phyloP scores from a whole-genome alignment of 1,140 invertebrate genomes.

The Drosophila burlai region DNA sequence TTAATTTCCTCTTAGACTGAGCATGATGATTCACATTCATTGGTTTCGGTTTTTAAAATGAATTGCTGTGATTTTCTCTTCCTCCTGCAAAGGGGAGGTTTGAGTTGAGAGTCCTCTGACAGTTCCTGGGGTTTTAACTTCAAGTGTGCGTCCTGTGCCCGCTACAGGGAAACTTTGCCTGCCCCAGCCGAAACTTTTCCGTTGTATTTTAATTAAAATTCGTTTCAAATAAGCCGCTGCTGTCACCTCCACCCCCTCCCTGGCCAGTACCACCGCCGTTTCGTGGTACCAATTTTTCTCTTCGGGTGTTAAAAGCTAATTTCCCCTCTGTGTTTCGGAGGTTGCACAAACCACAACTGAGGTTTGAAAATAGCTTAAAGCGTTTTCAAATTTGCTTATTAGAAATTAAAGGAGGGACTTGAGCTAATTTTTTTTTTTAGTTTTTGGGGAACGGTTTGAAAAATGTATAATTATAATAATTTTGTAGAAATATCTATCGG shows the following conservation, averaged over 20 bases:
- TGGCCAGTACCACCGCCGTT: background rate
- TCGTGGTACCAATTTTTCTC: slow-evolving; percentile 31
- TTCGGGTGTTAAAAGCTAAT: slow-evolving; percentile 49
- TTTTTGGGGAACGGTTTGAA: background rate
- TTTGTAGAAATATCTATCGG: background rate
- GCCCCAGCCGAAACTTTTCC: slow-evolving; percentile 63
- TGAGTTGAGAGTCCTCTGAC: slow-evolving; percentile 5
- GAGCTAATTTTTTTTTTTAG: no score
- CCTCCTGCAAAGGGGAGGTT: background rate
- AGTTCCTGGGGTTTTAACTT: slow-evolving; percentile 34
- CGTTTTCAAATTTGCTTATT: background rate
- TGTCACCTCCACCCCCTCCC: slow-evolving; percentile 11
- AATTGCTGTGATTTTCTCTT: slow-evolving; percentile 8
- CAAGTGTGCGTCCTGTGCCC: slow-evolving; percentile 24
- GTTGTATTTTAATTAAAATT: slow-evolving; percentile 79
- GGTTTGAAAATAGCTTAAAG: slow-evolving; percentile 14
- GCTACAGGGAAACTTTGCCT: slow-evolving; percentile 52
- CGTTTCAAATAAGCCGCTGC: slow-evolving; percentile 65
- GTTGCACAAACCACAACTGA: slow-evolving; percentile 33
- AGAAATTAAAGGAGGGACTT: no score
- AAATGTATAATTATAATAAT: no score
- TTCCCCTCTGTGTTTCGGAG: slow-evolving; percentile 25
- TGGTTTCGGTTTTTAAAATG: slow-evolving; percentile 21
- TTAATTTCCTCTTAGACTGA: slow-evolving; percentile 1
- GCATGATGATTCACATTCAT: slow-evolving; percentile 12